These are phyloP conservation scores for Aleadryas rufinucha DNA, from an alignment of 2,113 vertebrate genomes.

Conservation along the genomic window DNA sequence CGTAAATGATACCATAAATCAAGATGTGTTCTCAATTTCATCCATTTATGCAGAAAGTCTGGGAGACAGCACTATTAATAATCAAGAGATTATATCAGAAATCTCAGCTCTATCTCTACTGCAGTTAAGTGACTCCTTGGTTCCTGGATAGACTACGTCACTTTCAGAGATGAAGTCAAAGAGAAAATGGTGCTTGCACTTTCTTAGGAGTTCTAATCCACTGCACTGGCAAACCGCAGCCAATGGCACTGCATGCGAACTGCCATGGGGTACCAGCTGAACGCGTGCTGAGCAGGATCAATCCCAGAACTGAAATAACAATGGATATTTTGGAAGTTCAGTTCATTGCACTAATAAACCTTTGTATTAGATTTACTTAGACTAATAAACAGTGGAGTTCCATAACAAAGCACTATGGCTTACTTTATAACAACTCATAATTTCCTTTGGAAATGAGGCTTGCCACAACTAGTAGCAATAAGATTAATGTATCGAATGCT, in stretches of 20 bases:
- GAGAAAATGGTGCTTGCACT: background rate
- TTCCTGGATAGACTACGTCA: background rate
- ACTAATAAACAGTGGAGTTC: background rate
- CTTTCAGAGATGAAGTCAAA: background rate
- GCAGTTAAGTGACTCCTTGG: background rate
- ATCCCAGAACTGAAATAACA: conserved; percentile 22
- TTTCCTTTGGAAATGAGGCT: background rate
- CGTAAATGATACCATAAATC: background rate
- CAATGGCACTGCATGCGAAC: background rate
- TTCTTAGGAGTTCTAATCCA: background rate
- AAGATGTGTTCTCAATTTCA: background rate
- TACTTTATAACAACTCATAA: background rate
- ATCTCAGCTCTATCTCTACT: background rate
- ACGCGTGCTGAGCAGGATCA: background rate
- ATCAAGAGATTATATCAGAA: background rate
- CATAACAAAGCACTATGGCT: background rate
- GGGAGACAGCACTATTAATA: background rate
- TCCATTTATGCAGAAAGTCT: background rate
- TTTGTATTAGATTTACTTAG: background rate
- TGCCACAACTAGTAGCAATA: background rate
- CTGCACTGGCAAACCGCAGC: background rate
- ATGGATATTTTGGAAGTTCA: background rate
- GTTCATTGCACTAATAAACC: background rate
- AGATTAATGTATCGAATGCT: background rate
- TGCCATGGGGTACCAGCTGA: background rate